phyloP scores from a whole-genome alignment of 2,113 vertebrate species.

The Proteles cristata region DNA sequence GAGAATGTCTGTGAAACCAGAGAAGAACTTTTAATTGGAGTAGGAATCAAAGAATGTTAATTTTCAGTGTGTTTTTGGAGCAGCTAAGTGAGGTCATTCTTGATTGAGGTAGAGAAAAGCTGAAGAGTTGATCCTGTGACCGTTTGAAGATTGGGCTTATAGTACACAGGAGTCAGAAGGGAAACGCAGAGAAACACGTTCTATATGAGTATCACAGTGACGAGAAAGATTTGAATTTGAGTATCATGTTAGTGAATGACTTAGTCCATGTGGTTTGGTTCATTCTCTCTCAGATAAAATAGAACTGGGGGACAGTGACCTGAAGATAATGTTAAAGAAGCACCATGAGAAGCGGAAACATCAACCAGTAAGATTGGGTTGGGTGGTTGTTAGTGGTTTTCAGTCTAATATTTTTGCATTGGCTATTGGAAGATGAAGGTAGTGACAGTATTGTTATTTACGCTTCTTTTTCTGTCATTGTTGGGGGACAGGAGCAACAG shows the following conservation, averaged over 20 bases:
- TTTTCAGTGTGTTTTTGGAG: neutral
- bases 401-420: neutral
- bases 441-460: neutral
- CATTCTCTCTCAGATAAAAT: constrained; percentile 89
- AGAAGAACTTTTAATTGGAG: neutral
- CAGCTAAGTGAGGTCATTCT: neutral
- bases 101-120: neutral
- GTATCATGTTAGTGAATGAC: neutral
- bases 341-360: constrained; percentile 96
- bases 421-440: too few species aligned
- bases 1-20: neutral
- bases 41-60: neutral
- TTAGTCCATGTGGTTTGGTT: constrained; percentile 30
- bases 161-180: neutral
- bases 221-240: constrained; percentile 20
- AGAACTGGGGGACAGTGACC: constrained; percentile 92
- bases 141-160: neutral
- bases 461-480: neutral
- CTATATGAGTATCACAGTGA: neutral
- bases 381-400: neutral
- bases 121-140: neutral
- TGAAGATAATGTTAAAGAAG: constrained; percentile 94
- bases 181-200: neutral
- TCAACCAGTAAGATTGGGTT: constrained; percentile 90
- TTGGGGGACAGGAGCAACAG: neutral